These are phyloP conservation scores for Leucoma salicis DNA, from an alignment of 2,888 invertebrate species.

Conservation along the genomic window DNA sequence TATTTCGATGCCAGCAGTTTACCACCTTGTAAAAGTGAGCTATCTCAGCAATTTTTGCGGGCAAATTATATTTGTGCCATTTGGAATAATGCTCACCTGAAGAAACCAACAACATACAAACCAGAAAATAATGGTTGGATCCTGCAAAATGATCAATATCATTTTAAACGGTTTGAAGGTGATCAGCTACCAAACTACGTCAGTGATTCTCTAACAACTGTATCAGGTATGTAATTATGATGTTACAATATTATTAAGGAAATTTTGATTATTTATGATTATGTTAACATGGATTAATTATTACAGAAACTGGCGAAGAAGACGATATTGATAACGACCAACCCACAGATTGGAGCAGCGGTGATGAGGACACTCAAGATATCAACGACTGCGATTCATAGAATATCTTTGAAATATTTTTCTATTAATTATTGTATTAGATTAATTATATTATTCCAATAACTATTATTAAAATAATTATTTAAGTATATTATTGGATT, in stretches of 20 bases:
- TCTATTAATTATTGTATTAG: too few species aligned
- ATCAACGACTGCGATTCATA: too few species aligned
- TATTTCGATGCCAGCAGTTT: not conserved
- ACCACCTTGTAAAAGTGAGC: constrained; percentile 22
- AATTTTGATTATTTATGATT: not conserved
- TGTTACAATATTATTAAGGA: constrained; percentile 1
- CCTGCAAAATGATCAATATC: constrained; percentile 23
- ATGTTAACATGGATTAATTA: not conserved
- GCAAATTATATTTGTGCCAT: constrained; percentile 19
- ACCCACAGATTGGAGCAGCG: not conserved
- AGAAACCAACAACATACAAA: constrained; percentile 17
- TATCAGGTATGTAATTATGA: constrained; percentile 2
- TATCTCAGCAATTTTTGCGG: constrained; percentile 22
- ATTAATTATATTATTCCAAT: too few species aligned
- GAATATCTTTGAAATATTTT: too few species aligned
- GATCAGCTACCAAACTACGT: constrained; percentile 20
- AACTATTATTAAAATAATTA: too few species aligned
- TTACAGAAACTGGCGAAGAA: not conserved
- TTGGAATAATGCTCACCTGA: constrained; percentile 16
- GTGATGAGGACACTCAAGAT: not conserved
- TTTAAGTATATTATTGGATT: too few species aligned
- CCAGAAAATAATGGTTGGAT: constrained; percentile 32
- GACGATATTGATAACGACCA: not conserved
- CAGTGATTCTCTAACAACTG: not conserved
- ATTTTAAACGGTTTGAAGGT: constrained; percentile 30